These are phyloP conservation scores for Nixonia krombeini DNA, from an alignment of 1,140 invertebrate species.

Conservation along the genomic window DNA sequence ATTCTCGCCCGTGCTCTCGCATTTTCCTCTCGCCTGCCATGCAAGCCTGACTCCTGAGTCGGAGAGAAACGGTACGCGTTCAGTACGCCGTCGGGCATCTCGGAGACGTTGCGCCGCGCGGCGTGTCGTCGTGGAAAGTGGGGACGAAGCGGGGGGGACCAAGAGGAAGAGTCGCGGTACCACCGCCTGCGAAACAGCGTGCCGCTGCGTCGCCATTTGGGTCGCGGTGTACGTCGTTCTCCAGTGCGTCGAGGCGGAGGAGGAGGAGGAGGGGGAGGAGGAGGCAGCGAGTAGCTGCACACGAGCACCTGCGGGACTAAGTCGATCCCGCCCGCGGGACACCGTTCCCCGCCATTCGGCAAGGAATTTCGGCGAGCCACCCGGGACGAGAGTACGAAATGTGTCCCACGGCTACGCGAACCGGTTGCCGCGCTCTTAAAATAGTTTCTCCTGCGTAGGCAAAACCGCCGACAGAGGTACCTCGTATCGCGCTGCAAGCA, in stretches of 20 bases:
- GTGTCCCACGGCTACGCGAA: conserved; percentile 61
- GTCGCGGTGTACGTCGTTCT: conserved; percentile 3
- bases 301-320: conserved; percentile 16
- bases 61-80: too few species aligned
- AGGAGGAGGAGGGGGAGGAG: conserved; percentile 21
- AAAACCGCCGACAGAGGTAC: conserved; percentile 41
- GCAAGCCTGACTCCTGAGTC: too few species aligned
- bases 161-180: too few species aligned
- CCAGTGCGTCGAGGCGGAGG: conserved; percentile 17
- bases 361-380: conserved; percentile 23
- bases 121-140: neutral
- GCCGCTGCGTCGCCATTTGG: conserved; percentile 29
- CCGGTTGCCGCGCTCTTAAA: conserved; percentile 68
- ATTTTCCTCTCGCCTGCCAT: neutral
- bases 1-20: conserved; percentile 23
- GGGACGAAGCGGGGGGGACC: conserved; percentile 24
- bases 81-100: too few species aligned
- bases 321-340: conserved; percentile 8
- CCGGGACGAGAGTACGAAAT: conserved; percentile 44
- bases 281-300: conserved; percentile 4
- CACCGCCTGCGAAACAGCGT: too few species aligned
- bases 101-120: too few species aligned
- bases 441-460: conserved; percentile 66
- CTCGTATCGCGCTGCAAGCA: conserved; percentile 24
- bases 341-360: conserved; percentile 19